Evolutionary conservation across 2,113 vertebrate genomes (phyloP), one percentile per base, ranked within the genome.

Genomic region (Callorhinus ursinus): DNA sequence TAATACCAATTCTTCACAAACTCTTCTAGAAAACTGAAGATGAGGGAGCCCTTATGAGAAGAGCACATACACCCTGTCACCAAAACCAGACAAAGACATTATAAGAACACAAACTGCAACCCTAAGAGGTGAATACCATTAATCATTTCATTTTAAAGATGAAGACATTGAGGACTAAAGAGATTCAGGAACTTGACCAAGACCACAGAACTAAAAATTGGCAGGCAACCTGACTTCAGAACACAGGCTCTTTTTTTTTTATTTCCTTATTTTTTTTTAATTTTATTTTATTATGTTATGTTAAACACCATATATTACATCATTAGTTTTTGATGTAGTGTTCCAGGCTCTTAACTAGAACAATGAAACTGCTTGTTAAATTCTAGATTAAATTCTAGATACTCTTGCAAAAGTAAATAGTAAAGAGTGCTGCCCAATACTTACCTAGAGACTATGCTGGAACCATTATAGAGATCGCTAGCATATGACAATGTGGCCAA

Each of bases 371-470:
- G 7, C 24, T 88, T 85, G 14, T 93, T 14, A 51, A 96, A 93
- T 46, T 46, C 7, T 46, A 46, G 46, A 9, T 82, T 76, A 49
- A 22, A 79, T 49, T 90, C 36, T 42, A 67, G 14, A 26, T 51
- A 87, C 36, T 76, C 42, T 36, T 90, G 79, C 2, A 88, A 95
- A 81, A 92, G 53, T 89, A 88, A 97, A 86, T 3, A 84, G 36
- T 81, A 77, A 83, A 28, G 21, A 89, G 12, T 63, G 19, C 26
- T 72, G 0, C 0, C 10, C 0, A 53, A 11, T 18, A n/a, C 98
- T 97, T 99, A 99, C 99, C 99, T 99, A 97, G 99, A 99, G 24
- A 99, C 99, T 93, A 99, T 99, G 98, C 99, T 99, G 98, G 99
- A 99, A 92, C 99, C 99, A 86, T 99, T 99, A 97, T 99, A 99